phyloP scores from a whole-genome alignment of 2,888 invertebrate genomes.

The Drosophila mulleri region DNA sequence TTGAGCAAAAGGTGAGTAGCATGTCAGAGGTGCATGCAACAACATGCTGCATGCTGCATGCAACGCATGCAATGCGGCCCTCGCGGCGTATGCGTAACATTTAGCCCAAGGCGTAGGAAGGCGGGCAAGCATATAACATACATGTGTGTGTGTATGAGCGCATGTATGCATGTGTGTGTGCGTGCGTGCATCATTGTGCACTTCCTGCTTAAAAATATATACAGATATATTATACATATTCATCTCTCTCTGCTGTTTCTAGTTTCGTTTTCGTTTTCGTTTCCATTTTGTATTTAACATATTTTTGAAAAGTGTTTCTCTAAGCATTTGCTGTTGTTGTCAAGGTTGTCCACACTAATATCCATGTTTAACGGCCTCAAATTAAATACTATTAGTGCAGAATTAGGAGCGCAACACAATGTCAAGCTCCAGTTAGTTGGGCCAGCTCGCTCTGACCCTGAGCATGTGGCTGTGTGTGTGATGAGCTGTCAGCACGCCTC shows the following conservation, averaged over 20 bases:
- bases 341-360: conserved; percentile 34
- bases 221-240: not conserved
- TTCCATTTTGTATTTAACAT: conserved; percentile 55
- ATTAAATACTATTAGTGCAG: conserved; percentile 67
- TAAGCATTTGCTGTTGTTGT: conserved; percentile 17
- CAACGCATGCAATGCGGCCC: conserved; percentile 23
- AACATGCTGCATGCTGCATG: conserved; percentile 2
- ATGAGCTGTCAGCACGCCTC: conserved; percentile 65
- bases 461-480: conserved; percentile 23
- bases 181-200: conserved; percentile 30
- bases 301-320: conserved; percentile 16
- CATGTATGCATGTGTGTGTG: conserved; percentile 4
- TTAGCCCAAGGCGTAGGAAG: conserved; percentile 44
- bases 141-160: not conserved
- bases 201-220: conserved; percentile 37
- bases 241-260: not conserved
- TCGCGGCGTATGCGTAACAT: conserved; percentile 67
- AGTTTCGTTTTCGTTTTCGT: conserved; percentile 47
- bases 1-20: conserved; percentile 79
- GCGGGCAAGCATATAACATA: conserved; percentile 35
- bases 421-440: conserved; percentile 31
- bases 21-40: conserved; percentile 60
- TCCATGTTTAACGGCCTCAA: conserved; percentile 49
- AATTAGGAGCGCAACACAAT: conserved; percentile 49
- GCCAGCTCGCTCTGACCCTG: not conserved